Conservation (phyloP, 2,888 invertebrate species). For the Chaitophorus viminalis region DNA sequence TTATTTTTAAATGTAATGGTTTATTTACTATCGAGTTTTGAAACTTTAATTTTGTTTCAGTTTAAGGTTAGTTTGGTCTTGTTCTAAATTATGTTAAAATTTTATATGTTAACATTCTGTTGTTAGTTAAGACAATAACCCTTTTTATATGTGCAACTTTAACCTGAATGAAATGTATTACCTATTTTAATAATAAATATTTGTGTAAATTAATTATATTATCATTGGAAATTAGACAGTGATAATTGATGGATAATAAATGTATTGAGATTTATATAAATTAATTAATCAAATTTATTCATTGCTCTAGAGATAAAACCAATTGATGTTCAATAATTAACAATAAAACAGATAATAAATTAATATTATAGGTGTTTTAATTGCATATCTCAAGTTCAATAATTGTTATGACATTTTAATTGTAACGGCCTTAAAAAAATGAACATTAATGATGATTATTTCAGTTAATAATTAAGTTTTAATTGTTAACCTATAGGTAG, state of each 20-base stretch:
- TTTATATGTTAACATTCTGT: too few species aligned
- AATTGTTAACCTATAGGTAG: too few species aligned
- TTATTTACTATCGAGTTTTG: too few species aligned
- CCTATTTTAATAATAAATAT: not conserved
- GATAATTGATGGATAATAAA: not conserved
- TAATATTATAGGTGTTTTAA: not conserved
- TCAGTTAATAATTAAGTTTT: too few species aligned
- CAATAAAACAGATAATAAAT: not conserved
- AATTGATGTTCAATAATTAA: not conserved
- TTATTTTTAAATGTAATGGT: too few species aligned
- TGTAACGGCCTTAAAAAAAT: too few species aligned
- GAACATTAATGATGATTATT: not conserved
- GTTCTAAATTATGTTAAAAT: too few species aligned
- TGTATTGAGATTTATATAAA: not conserved
- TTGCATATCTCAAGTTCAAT: not conserved
- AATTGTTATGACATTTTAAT: not conserved
- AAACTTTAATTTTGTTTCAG: too few species aligned
- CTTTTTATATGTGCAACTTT: too few species aligned
- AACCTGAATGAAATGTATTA: too few species aligned
- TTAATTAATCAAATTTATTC: not conserved
- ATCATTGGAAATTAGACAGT: not conserved
- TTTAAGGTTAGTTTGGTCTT: too few species aligned
- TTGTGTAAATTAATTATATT: not conserved
- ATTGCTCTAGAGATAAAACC: conserved; percentile 12
- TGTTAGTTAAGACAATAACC: too few species aligned